Percentiles rank a stretch among this genome's conserved stretches.
Conservation (phyloP, 2,888 invertebrate species). For the Ypsolopha scabrella region DNA sequence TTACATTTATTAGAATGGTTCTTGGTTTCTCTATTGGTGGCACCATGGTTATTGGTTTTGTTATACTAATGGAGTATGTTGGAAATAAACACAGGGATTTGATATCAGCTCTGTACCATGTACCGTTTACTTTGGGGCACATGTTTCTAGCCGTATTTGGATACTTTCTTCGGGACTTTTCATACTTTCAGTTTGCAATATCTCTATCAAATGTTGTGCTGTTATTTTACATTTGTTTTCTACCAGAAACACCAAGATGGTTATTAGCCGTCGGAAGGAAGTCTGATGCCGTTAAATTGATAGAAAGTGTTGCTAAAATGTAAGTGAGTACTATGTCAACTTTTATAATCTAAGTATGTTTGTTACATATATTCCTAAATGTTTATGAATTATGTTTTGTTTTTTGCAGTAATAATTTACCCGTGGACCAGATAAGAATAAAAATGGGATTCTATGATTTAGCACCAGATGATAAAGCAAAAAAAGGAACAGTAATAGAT, state of each 20-base stretch:
- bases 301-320: slow-evolving; percentile 73
- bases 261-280: slow-evolving; percentile 74
- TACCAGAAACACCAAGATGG: slow-evolving; percentile 87
- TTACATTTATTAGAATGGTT: slow-evolving; percentile 75
- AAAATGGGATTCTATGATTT: too few relatives aligned
- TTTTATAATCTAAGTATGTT: background rate
- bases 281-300: slow-evolving; percentile 69
- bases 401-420: slow-evolving; percentile 37
- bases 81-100: slow-evolving; percentile 61
- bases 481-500: slow-evolving; percentile 61
- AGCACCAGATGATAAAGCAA: slow-evolving; percentile 11
- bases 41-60: slow-evolving; percentile 73
- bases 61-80: slow-evolving; percentile 74
- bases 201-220: slow-evolving; percentile 68
- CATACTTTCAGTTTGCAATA: slow-evolving; percentile 72
- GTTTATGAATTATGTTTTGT: background rate
- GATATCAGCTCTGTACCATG: slow-evolving; percentile 72
- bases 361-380: background rate
- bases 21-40: slow-evolving; percentile 83
- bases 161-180: slow-evolving; percentile 74
- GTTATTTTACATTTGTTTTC: slow-evolving; percentile 74
- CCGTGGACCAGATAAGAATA: too few relatives aligned
- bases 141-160: slow-evolving; percentile 72
- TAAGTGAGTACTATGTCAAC: slow-evolving; percentile 19
- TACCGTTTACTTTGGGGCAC: slow-evolving; percentile 77